phyloP scores from a whole-genome alignment of 37 sponge, comb jelly and placozoan genomes.

The Beroe ovata region DNA sequence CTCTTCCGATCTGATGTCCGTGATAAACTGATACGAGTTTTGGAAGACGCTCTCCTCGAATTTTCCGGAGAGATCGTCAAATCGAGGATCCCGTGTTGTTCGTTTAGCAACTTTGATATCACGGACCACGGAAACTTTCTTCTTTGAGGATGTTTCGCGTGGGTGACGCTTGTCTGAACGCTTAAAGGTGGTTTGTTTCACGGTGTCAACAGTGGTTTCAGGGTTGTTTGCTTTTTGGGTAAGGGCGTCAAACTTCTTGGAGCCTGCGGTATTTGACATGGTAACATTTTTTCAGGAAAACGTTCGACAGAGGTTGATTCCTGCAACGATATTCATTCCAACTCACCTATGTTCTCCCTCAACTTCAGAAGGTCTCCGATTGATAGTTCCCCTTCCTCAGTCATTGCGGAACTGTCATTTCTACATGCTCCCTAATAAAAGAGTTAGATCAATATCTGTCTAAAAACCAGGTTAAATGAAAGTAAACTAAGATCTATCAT shows the following conservation, averaged over 20 bases:
- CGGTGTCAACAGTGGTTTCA: not conserved
- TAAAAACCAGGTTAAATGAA: no score
- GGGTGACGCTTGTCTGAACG: constrained; percentile 46
- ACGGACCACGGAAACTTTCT: constrained; percentile 34
- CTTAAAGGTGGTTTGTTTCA: not conserved
- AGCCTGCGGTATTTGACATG: no score
- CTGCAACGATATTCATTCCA: no score
- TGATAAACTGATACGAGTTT: constrained; percentile 40
- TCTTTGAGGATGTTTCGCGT: constrained; percentile 38
- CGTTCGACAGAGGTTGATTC: no score
- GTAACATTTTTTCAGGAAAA: no score
- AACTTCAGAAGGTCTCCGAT: constrained; percentile 28
- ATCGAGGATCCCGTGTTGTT: constrained; percentile 19
- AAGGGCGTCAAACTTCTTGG: constrained; percentile 47
- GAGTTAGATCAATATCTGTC: no score
- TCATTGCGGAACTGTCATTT: no score
- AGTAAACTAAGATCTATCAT: no score
- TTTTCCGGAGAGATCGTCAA: constrained; percentile 28
- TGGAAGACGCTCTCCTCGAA: constrained; percentile 34
- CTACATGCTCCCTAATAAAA: no score
- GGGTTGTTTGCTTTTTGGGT: not conserved
- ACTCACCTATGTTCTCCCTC: constrained; percentile 26
- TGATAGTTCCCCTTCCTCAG: constrained; percentile 5
- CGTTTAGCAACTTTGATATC: not conserved
- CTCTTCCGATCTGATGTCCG: constrained; percentile 57